Evolutionary conservation across 2,888 invertebrate genomes (phyloP), one percentile per base, ranked within the genome.

Genomic region (Drosophila cognata): DNA sequence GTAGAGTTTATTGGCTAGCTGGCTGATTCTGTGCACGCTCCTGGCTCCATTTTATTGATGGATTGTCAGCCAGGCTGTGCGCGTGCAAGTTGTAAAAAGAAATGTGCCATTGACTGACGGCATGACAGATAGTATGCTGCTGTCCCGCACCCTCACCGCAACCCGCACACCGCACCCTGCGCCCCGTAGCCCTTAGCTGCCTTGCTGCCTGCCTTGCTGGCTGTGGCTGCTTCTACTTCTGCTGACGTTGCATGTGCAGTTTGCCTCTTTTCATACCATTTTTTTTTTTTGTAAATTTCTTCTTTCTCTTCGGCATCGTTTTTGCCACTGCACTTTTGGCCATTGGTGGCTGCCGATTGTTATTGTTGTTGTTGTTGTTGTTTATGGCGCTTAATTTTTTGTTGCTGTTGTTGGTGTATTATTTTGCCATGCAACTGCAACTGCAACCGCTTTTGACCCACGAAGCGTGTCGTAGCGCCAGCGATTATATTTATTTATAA

Each of bases 401-500:
- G 57, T 33, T 56, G 58, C 50, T 57, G 52, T 55, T 67, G 58
- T 48, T 55, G 36, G 36, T 53, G 36, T n/a, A 18, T 43, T 52
- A 18, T 51, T 41, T 58, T 53, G 48, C 13, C 50, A 18, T 62
- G 76, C 81, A 82, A 82, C 69, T 88, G 88, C 88, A 84, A 88
- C 85, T 84, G 89, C 90, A 86, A 78, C 84, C 78, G 90, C 90
- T 84, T 90, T 89, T 90, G 88, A 90, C 89, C 88, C 80, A 77
- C 89, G 88, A 84, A 85, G 88, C 90, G 86, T 85, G 81, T 82
- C 84, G 83, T 87, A 84, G 87, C 88, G 91, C 90, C 90, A 91
- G 79, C 89, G 90, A 91, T 90, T 90, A 83, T 84, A 87, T 84
- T 84, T 88, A 86, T 78, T 90, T 89, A 85, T 90, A 86, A 73